Conservation (phyloP, 2,797 vertebrate genomes). For the Arremon brunneinucha region DNA sequence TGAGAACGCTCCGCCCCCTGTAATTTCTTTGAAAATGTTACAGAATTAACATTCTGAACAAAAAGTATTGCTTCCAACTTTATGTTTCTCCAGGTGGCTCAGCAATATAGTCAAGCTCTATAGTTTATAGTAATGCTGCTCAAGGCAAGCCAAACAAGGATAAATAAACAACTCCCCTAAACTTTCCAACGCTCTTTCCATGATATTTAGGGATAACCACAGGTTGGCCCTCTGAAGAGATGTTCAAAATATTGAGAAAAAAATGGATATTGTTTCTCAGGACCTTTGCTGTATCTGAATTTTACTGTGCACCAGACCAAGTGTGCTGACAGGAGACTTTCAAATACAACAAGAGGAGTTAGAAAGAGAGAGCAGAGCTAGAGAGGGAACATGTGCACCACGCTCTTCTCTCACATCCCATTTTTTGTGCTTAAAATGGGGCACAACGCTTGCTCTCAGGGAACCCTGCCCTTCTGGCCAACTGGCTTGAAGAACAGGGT, state of each 20-base stretch:
- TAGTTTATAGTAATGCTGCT: neutral
- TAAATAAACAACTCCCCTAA: neutral
- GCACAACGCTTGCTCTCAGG: accelerated
- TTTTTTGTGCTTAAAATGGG: neutral
- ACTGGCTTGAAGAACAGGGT: neutral
- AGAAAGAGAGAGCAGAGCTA: neutral
- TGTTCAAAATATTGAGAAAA: neutral
- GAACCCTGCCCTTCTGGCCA: neutral
- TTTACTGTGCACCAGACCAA: neutral
- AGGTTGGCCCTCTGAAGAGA: neutral
- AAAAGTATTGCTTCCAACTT: neutral
- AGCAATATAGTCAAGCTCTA: neutral
- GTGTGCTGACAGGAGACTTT: neutral
- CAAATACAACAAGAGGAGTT: neutral
- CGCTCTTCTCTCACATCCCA: neutral
- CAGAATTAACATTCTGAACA: neutral
- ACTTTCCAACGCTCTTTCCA: neutral
- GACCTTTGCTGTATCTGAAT: neutral
- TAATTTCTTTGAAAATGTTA: neutral
- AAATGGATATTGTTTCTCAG: neutral
- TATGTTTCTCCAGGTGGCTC: neutral
- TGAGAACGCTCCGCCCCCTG: accelerated
- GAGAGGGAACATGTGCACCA: accelerated
- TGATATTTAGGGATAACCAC: neutral
- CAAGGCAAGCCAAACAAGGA: neutral